phyloP scores from a whole-genome alignment of 64 coral and sea anemone genomes.

The Montipora efflorescens region DNA sequence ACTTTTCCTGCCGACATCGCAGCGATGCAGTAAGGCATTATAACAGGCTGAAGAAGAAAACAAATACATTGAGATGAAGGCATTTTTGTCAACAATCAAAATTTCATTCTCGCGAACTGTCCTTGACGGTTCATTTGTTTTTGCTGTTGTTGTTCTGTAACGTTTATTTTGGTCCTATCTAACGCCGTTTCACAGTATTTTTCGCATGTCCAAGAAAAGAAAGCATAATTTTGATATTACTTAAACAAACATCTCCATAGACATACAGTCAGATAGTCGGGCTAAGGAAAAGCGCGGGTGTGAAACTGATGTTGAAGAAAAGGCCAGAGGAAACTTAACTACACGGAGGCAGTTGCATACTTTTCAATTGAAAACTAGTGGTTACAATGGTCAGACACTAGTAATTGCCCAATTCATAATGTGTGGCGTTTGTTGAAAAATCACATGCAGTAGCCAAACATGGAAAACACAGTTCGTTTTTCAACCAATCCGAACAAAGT shows the following conservation, averaged over 20 bases:
- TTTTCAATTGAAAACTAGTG: background rate
- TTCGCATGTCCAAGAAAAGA: background rate
- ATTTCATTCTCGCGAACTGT: background rate
- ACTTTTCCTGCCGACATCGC: constrained; percentile 80
- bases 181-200: background rate
- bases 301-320: background rate
- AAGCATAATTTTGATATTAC: background rate
- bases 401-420: background rate
- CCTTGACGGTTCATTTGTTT: background rate
- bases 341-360: background rate
- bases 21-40: constrained; percentile 77
- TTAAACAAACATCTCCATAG: background rate
- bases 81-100: background rate
- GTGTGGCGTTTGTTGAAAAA: background rate
- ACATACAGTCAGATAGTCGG: background rate
- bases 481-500: constrained; percentile 4
- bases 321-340: background rate
- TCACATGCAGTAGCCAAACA: background rate
- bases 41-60: constrained; percentile 64
- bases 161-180: background rate
- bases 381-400: background rate
- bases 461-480: background rate
- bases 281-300: background rate
- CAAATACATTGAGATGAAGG: background rate
- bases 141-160: background rate